These are phyloP conservation scores for Silvanus unidentatus DNA, from an alignment of 2,888 invertebrate genomes.

Conservation along the genomic window DNA sequence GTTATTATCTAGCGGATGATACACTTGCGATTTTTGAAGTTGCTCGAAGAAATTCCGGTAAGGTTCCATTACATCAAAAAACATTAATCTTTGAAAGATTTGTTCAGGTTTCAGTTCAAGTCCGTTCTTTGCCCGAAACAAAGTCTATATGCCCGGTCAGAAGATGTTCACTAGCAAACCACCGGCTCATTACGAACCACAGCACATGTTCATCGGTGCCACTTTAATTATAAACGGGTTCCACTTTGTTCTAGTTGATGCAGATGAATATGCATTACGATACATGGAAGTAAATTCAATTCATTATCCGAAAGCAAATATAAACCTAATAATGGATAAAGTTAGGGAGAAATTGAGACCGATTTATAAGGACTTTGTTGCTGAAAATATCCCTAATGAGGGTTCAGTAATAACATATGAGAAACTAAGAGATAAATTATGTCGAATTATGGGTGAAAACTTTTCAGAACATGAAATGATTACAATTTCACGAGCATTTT, in stretches of 20 bases:
- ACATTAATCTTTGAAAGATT: constrained; percentile 14
- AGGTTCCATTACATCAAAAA: not conserved
- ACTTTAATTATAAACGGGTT: constrained; percentile 71
- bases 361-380: constrained; percentile 70
- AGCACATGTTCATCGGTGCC: constrained; percentile 82
- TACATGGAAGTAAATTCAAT: constrained; percentile 78
- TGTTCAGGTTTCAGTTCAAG: constrained; percentile 54
- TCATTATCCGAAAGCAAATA: constrained; percentile 70
- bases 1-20: constrained; percentile 76
- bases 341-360: constrained; percentile 62
- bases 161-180: constrained; percentile 64
- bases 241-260: constrained; percentile 69
- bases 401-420: constrained; percentile 42
- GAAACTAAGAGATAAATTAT: constrained; percentile 56
- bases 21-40: constrained; percentile 79
- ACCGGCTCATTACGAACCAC: constrained; percentile 68
- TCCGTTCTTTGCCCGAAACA: constrained; percentile 59
- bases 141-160: constrained; percentile 67
- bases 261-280: constrained; percentile 80
- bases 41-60: constrained; percentile 45
- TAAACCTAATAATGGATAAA: constrained; percentile 66
- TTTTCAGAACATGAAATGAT: constrained; percentile 79
- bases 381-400: constrained; percentile 56
- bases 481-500: constrained; percentile 67
- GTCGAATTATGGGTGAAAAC: constrained; percentile 59